phyloP scores from a whole-genome alignment of 1,140 invertebrate genomes.

The Caenorhabditis inopinata region DNA sequence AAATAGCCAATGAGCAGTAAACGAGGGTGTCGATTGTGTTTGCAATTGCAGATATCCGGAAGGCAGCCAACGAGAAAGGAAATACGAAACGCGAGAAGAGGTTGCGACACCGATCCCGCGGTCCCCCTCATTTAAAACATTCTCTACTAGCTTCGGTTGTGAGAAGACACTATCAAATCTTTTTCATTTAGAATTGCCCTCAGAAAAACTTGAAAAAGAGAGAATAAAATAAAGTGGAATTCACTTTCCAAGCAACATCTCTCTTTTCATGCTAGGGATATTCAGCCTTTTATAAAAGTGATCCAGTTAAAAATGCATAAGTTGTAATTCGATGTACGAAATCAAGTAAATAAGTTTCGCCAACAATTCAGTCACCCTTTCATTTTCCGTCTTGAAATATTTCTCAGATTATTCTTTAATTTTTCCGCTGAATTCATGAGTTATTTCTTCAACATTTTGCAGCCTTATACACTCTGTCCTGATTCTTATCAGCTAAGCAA shows the following conservation, averaged over 20 bases:
- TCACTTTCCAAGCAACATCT: not conserved
- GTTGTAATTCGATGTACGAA: too few species aligned
- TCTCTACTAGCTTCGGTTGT: constrained; percentile 11
- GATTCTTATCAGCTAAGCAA: too few species aligned
- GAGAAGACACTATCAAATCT: constrained; percentile 22
- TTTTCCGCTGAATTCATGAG: too few species aligned
- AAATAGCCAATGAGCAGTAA: not conserved
- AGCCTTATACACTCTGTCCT: too few species aligned
- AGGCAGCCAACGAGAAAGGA: constrained; percentile 4
- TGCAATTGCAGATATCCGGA: constrained; percentile 26
- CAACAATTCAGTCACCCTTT: too few species aligned
- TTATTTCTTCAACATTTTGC: too few species aligned
- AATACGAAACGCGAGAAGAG: constrained; percentile 33
- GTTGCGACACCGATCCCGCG: constrained; percentile 28
- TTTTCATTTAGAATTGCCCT: constrained; percentile 7
- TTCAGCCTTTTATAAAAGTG: too few species aligned
- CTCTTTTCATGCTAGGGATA: too few species aligned
- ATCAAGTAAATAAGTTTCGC: too few species aligned
- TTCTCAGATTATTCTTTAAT: too few species aligned
- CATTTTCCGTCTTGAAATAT: too few species aligned
- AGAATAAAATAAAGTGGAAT: not conserved
- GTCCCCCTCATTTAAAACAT: constrained; percentile 5
- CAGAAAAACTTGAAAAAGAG: not conserved
- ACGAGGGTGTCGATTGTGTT: constrained; percentile 21
- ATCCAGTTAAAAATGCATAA: too few species aligned